phyloP scores from a whole-genome alignment of 2,113 vertebrate species.

The Paradoxurus hermaphroditus region DNA sequence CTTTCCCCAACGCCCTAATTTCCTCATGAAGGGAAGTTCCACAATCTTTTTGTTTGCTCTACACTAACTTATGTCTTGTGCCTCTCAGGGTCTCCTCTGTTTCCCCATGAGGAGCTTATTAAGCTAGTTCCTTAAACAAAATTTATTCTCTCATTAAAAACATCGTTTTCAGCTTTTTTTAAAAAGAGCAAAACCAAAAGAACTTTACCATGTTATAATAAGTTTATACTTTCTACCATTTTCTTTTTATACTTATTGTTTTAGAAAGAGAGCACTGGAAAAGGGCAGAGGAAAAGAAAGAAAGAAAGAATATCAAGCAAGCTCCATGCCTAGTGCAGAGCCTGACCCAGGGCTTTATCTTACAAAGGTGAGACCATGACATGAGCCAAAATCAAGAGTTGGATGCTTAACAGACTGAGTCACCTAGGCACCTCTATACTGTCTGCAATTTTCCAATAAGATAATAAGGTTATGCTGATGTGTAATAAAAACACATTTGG shows the following conservation, averaged over 20 bases:
- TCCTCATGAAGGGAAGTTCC: neutral
- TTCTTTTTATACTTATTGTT: too few species aligned
- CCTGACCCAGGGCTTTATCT: too few species aligned
- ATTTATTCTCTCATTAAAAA: neutral
- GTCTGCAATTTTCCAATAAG: neutral
- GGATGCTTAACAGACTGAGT: too few species aligned
- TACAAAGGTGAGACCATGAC: too few species aligned
- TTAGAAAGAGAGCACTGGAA: too few species aligned
- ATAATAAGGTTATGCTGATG: neutral
- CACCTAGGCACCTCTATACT: too few species aligned
- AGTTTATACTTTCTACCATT: neutral
- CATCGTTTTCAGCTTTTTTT: neutral
- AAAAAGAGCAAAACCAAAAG: neutral
- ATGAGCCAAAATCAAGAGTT: too few species aligned
- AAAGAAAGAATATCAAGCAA: too few species aligned
- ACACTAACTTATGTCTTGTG: neutral
- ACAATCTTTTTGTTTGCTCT: neutral
- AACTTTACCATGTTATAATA: neutral
- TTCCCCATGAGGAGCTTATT: neutral
- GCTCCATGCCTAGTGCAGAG: too few species aligned
- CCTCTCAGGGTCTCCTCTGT: neutral
- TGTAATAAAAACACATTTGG: neutral
- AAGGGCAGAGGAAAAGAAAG: too few species aligned
- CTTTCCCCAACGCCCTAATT: neutral
- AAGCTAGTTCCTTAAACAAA: neutral